Evolutionary conservation across 2,888 invertebrate genomes (phyloP), one percentile per base, ranked within the genome.

Genomic region (Suillia variegata): DNA sequence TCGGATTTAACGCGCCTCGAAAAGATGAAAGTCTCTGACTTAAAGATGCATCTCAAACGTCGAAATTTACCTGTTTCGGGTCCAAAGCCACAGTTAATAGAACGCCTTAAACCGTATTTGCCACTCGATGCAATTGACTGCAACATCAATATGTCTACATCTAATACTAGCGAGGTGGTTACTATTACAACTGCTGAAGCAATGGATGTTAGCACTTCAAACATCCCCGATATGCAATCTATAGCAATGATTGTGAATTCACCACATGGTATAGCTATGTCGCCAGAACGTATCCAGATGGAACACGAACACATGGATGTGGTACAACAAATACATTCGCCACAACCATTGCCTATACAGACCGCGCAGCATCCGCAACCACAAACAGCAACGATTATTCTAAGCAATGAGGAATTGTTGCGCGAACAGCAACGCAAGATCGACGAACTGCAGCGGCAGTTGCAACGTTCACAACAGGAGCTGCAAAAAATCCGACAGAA

Each of bases 1-100:
- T 67, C 75, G 2, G 82, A 82, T 71, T 61, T 85, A 18, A 86
- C 88, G 21, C 90, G 94, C 63, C 85, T 97, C 73, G 95, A 96
- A 80, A 96, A 96, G 76, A 94, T 97, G 93, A 96, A 96, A 85
- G 97, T 94, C 56, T 94, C 93, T 63, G 97, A 98, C 78, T 85
- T 98, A 68, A 96, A 96, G 80, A 92, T 92, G 59, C 97, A 98
- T 80, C 87, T 97, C 71, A 98, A 97, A 82, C 91, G 93, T 59
- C 88, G 98, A 52, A 96, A 92, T 81, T 84, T 98, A 62, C 94
- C 97, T 4, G 98, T 98, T 1, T 97, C 97, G 12, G 98, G 98
- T 0, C 91, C 97, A 0, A 98, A 98, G 79, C 95, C 96, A 8
- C 95, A 96, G 78, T 84, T 98, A 45, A 92, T 98, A 59, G 96